Base-by-base conservation (phyloP, 2,797 vertebrate genomes). In the Paratrypauchen microcephalus region DNA sequence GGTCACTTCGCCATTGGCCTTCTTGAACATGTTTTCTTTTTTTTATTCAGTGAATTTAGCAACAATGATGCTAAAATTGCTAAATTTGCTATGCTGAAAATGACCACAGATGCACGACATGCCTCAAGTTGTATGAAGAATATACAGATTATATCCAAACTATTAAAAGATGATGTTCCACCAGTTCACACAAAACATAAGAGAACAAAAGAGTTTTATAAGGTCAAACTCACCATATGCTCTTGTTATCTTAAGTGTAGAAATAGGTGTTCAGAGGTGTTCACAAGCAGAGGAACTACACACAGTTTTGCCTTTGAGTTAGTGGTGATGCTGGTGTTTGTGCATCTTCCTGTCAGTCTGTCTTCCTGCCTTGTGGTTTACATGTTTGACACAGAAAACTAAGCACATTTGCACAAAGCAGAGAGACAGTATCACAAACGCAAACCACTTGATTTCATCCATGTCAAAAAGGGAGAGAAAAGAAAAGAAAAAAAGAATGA, bases 301-400 rank as follows among this genome's bases (percentile, higher is more conserved):
- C 19, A 0, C 16, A 15, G 4, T 45, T 21, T 21, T 61, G 59
- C 59, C 13, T 7, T 21, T 6, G 59, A 5, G 11, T 32, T 19
- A 3, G 3, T 41, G 1, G 39, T 45, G 71, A 1, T 60, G 36
- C 66, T 57, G 24, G 23, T 60, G 72, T 52, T 80, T 84, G 45
- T 41, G 79, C 75, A 68, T 60, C 83, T 88, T 88, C 90, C 87
- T 82, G 84, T 78, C 72, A 65, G 0, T 62, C 48, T 68, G 65
- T 8, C 72, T 85, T 89, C 85, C 86, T 86, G 87, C 77, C 63
- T 48, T 83, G 85, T 61, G 86, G 87, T 87, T 69, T 12, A 59
- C 39, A 83, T 74, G 68, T 80, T 72, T 58, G 81, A 72, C 60
- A 64, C 69, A 26, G 16, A 78, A 64, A 24, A 68, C 7, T 45